Evolutionary conservation across 2,888 invertebrate species (phyloP), one percentile per base, ranked within the genome.

Genomic region (Polylopha cassiicola): DNA sequence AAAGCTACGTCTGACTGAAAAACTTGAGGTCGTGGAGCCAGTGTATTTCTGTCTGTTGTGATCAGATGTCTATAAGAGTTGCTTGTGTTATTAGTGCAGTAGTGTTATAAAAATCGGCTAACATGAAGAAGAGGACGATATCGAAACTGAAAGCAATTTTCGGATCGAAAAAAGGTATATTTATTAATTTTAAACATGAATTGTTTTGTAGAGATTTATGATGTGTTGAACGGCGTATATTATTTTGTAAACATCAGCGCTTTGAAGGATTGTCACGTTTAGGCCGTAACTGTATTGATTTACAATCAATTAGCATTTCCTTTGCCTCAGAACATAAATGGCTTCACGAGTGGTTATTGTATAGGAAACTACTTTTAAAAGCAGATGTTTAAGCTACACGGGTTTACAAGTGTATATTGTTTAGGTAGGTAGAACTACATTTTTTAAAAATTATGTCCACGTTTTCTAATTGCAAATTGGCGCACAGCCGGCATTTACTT

Each of bases 61-160:
- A 64, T 68, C 71, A 50, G 64, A 75, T 79, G 74, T 71, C 64
- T 64, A 59, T 53, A 61, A 62, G 60, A 55, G 58, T 72, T 70
- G 63, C 65, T 63, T 64, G 64, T 61, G 48, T 49, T 59, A 60
- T 62, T 57, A 41, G 58, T 66, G 58, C 51, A 50, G 50, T 52
- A 51, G 50, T 48, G 27, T 45, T 55, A 46, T 51, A 26, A 46
- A 51, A 48, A 48, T 44, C 46, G 48, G 44, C 38, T 46, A 75
- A 67, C 49, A 84, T 84, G 85, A 85, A 85, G 75, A 85, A 84
- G 55, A 73, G 81, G 55, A 82, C 85, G 13, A 64, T 84, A 63
- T 81, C 79, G 14, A 85, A 81, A 55, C 68, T 85, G 15, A 85
- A 82, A 59, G 78, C 85, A 15, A 63, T 85, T 53, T 84, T 85